These are phyloP conservation scores for Megalopta genalis DNA, from an alignment of 1,140 invertebrate species.

Conservation along the genomic window DNA sequence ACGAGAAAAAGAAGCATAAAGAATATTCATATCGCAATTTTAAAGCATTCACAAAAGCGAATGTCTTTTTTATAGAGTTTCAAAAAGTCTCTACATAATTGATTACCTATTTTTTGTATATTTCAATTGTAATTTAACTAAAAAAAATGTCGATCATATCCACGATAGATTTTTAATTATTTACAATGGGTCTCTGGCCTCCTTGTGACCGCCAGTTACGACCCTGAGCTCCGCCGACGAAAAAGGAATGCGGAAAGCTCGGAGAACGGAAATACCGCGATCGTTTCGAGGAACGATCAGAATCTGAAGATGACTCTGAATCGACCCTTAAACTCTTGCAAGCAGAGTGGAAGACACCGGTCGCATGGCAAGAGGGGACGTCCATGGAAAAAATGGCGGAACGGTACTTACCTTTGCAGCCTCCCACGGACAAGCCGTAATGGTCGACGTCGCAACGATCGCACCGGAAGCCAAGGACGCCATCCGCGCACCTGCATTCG, in stretches of 20 bases:
- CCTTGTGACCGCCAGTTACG: no score
- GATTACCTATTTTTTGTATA: no score
- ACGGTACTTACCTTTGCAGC: slow-evolving; percentile 86
- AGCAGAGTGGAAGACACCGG: not conserved
- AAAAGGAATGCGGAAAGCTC: not conserved
- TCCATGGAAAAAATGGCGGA: slow-evolving; percentile 2
- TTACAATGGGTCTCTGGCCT: no score
- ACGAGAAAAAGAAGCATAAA: no score
- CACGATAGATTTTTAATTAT: no score
- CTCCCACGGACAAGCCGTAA: slow-evolving; percentile 87
- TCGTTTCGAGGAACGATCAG: not conserved
- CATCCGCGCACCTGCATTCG: slow-evolving; percentile 84
- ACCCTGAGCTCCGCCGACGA: no score
- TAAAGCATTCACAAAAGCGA: no score
- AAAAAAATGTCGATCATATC: no score
- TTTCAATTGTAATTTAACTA: no score
- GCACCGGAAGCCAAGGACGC: slow-evolving; percentile 90
- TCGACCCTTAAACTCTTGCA: not conserved
- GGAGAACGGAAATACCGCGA: not conserved
- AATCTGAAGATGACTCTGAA: not conserved
- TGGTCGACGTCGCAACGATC: slow-evolving; percentile 87
- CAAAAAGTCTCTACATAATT: no score
- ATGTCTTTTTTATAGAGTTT: no score
- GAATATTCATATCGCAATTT: no score
- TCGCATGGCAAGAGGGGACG: not conserved